These are phyloP conservation scores for Drosophila recens DNA, from an alignment of 2,888 invertebrate species.

Conservation along the genomic window DNA sequence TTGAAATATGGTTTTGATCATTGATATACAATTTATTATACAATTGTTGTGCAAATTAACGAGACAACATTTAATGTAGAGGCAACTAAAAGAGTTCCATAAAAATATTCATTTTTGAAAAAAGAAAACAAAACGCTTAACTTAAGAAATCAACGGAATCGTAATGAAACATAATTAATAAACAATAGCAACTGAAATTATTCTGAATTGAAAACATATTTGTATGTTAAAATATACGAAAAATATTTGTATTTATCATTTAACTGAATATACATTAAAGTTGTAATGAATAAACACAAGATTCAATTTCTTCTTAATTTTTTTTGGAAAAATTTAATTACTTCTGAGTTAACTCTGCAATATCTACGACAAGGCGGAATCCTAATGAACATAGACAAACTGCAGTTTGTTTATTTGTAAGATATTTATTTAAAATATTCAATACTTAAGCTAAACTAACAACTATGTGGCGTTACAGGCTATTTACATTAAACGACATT, in stretches of 20 bases:
- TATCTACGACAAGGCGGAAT: too few species aligned
- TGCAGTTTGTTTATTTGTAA: slow-evolving; percentile 3
- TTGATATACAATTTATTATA: slow-evolving; percentile 15
- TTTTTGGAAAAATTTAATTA: not conserved
- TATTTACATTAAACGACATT: slow-evolving; percentile 42
- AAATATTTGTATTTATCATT: slow-evolving; percentile 4
- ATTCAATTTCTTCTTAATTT: not conserved
- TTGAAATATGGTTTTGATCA: slow-evolving; percentile 25
- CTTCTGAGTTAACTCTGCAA: too few species aligned
- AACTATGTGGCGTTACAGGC: slow-evolving; percentile 38
- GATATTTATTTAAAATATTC: slow-evolving; percentile 41
- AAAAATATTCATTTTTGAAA: not conserved
- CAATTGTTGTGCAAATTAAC: slow-evolving; percentile 15
- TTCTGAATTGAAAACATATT: slow-evolving; percentile 2
- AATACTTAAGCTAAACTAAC: slow-evolving; percentile 40
- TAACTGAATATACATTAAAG: slow-evolving; percentile 13
- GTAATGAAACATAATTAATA: not conserved
- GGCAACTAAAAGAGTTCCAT: slow-evolving; percentile 6
- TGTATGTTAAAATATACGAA: not conserved
- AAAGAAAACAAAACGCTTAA: slow-evolving; percentile 7
- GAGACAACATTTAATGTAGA: not conserved
- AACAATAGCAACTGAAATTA: not conserved
- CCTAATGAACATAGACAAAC: not conserved
- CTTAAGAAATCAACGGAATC: slow-evolving; percentile 3
- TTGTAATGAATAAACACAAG: not conserved